Evolutionary conservation across 2,113 vertebrate species (phyloP).

Genomic region (Accipiter virgatus): DNA sequence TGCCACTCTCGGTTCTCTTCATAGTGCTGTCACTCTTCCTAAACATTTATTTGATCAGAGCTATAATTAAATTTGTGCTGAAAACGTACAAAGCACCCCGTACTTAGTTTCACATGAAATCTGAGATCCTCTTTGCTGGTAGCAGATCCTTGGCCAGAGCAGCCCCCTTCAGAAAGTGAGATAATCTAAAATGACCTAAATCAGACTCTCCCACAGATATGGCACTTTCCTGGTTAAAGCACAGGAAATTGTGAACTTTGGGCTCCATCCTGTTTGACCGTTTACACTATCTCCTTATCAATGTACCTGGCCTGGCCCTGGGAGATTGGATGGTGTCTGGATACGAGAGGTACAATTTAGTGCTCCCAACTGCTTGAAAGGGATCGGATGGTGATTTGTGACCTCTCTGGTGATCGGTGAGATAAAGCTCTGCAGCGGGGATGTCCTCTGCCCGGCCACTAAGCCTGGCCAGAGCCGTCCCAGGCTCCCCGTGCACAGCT

Average conservation of each 20-base stretch:
- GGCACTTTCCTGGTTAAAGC: background rate
- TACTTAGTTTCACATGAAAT: background rate
- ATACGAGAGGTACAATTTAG: constrained; percentile 25
- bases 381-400: constrained; percentile 17
- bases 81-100: background rate
- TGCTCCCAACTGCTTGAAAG: constrained; percentile 31
- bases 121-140: background rate
- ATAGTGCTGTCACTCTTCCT: background rate
- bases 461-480: background rate
- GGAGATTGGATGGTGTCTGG: constrained; percentile 18
- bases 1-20: background rate
- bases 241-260: constrained; percentile 40
- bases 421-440: constrained; percentile 29
- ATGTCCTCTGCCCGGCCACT: background rate
- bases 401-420: constrained; percentile 3
- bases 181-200: background rate
- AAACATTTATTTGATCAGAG: background rate
- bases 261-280: constrained; percentile 25
- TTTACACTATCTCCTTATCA: constrained; percentile 36
- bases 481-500: background rate
- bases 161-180: background rate
- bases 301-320: constrained; percentile 8
- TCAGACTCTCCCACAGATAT: background rate
- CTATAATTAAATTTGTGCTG: background rate
- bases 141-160: background rate